These are phyloP conservation scores for Hyperoplus lanceolatus DNA, from an alignment of 2,797 vertebrate species.

Conservation along the genomic window DNA sequence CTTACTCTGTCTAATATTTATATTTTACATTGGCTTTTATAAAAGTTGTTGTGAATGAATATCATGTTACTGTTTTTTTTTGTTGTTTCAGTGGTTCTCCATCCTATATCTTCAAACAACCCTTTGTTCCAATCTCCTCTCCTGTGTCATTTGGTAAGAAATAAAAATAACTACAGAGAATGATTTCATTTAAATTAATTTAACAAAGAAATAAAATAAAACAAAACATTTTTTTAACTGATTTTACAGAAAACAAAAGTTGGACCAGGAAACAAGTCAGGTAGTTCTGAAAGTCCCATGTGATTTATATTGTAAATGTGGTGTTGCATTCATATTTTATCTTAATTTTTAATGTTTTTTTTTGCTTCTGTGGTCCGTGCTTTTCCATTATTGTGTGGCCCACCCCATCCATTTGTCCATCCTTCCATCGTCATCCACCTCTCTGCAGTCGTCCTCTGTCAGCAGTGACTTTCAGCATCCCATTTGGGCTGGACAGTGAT, in stretches of 20 bases:
- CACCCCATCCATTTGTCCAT: slow-evolving; percentile 51
- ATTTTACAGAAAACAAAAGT: slow-evolving; percentile 86
- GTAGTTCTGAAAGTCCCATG: slow-evolving; percentile 70
- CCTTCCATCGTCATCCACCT: slow-evolving; percentile 44
- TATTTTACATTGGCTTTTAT: background rate
- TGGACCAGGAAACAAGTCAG: slow-evolving; percentile 93
- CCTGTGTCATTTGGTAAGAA: slow-evolving; percentile 83
- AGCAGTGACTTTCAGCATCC: slow-evolving; percentile 94
- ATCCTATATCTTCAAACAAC: slow-evolving; percentile 89
- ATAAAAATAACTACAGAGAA: background rate
- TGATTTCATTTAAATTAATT: background rate
- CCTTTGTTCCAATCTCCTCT: slow-evolving; percentile 86
- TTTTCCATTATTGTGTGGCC: slow-evolving; percentile 47
- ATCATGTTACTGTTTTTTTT: slow-evolving; percentile 16
- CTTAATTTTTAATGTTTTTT: slow-evolving; percentile 69
- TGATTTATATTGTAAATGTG: slow-evolving; percentile 49
- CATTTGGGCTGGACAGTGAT: slow-evolving; percentile 96
- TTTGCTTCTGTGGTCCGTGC: slow-evolving; percentile 81
- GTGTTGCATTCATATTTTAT: slow-evolving; percentile 65
- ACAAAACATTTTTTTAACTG: slow-evolving; percentile 2
- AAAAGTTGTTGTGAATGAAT: background rate
- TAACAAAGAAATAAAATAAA: background rate
- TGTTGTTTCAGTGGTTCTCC: slow-evolving; percentile 85
- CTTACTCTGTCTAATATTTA: background rate
- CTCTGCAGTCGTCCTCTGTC: slow-evolving; percentile 88